Conservation (phyloP, 2,113 vertebrate genomes). For the Pygathrix nemaeus region DNA sequence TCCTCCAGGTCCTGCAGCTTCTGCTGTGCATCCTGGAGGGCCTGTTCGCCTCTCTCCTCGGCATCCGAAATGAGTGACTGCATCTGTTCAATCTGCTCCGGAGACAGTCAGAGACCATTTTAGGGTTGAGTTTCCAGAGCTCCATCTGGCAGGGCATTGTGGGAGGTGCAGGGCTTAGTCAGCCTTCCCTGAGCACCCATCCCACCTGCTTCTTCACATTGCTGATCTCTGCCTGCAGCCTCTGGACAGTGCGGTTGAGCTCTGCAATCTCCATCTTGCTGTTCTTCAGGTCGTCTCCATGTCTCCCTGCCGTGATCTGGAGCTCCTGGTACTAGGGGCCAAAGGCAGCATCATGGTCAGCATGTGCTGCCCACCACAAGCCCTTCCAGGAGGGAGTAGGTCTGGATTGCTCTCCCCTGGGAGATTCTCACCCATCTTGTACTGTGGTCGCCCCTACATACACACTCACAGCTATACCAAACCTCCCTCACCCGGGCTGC, state of each 20-base stretch:
- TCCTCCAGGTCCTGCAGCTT: slow-evolving; percentile 91
- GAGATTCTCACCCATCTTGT: background rate
- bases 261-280: slow-evolving; percentile 90
- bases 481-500: background rate
- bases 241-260: slow-evolving; percentile 86
- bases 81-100: slow-evolving; percentile 86
- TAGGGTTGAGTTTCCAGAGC: background rate
- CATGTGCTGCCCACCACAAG: background rate
- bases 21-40: slow-evolving; percentile 89
- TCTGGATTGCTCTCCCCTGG: background rate
- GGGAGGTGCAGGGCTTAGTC: fast-evolving
- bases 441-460: too few species aligned
- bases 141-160: background rate
- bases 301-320: slow-evolving; percentile 85
- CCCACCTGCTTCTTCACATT: slow-evolving; percentile 88
- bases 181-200: background rate
- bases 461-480: background rate
- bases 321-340: slow-evolving; percentile 88
- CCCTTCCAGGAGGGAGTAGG: background rate
- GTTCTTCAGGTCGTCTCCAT: slow-evolving; percentile 85
- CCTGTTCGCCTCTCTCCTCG: slow-evolving; percentile 92
- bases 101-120: background rate
- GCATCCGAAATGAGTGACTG: slow-evolving; percentile 90
- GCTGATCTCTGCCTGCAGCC: slow-evolving; percentile 89
- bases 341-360: slow-evolving; percentile 12